These are phyloP conservation scores for Gymnothorax javanicus DNA, from an alignment of 2,797 vertebrate genomes.

Conservation along the genomic window DNA sequence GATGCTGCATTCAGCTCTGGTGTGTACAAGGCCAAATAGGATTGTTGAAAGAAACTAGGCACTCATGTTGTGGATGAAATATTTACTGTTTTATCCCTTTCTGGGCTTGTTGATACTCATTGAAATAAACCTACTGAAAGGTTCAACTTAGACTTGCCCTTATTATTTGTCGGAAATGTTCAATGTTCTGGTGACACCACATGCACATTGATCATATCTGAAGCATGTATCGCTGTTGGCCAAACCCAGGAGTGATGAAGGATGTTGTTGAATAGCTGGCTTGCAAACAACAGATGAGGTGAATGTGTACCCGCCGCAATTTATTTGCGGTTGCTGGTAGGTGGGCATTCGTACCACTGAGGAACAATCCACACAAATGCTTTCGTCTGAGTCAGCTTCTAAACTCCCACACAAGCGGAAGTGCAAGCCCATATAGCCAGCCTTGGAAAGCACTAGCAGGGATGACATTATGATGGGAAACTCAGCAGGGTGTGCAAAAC, in stretches of 20 bases:
- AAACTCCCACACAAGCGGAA: slow-evolving; percentile 41
- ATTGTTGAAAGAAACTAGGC: not conserved
- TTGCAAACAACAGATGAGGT: slow-evolving; percentile 46
- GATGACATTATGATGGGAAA: slow-evolving; percentile 27
- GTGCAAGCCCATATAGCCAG: not conserved
- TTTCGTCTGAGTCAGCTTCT: slow-evolving; percentile 47
- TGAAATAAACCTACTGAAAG: not conserved
- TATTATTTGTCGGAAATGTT: not conserved
- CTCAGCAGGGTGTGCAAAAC: not conserved
- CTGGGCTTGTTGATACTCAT: not conserved
- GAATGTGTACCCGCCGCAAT: slow-evolving; percentile 55
- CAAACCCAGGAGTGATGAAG: slow-evolving; percentile 38
- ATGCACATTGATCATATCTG: not conserved
- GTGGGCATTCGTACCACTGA: slow-evolving; percentile 45
- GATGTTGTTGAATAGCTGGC: slow-evolving; percentile 44
- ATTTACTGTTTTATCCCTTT: not conserved
- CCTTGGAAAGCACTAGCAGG: not conserved
- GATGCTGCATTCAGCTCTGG: not conserved
- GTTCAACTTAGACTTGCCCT: not conserved
- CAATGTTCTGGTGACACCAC: not conserved
- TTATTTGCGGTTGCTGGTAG: slow-evolving; percentile 47
- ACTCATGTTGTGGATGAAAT: not conserved
- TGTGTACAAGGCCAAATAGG: not conserved
- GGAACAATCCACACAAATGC: slow-evolving; percentile 46
- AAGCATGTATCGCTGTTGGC: not conserved